Evolutionary conservation across 2,888 invertebrate species (phyloP).

Genomic region (Opisthograptis luteolata): DNA sequence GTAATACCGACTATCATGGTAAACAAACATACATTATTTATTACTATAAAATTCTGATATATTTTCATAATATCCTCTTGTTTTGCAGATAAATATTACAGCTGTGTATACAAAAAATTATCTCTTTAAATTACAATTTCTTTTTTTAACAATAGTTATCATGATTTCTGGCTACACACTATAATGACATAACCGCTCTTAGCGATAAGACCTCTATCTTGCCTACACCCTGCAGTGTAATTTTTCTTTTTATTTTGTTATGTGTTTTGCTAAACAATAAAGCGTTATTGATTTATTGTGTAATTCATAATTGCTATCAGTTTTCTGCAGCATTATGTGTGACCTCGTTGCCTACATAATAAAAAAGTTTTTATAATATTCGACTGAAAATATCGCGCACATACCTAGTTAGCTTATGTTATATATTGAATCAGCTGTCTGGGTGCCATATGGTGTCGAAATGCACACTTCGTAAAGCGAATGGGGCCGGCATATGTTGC

Average conservation of each 20-base stretch:
- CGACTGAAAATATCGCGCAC: slow-evolving; percentile 25
- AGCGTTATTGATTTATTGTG: background rate
- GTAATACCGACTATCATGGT: background rate
- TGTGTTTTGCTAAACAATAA: background rate
- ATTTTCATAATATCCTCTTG: too few relatives aligned
- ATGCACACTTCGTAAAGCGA: slow-evolving; percentile 75
- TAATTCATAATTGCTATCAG: slow-evolving; percentile 15
- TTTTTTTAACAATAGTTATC: too few relatives aligned
- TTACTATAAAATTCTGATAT: too few relatives aligned
- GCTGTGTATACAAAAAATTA: too few relatives aligned
- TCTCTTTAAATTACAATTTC: too few relatives aligned
- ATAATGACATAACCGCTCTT: too few relatives aligned
- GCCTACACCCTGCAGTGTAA: too few relatives aligned
- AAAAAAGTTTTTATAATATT: slow-evolving; percentile 10
- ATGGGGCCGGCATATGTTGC: slow-evolving; percentile 80
- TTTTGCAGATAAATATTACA: too few relatives aligned
- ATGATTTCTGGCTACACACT: too few relatives aligned
- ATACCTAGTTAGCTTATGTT: slow-evolving; percentile 36
- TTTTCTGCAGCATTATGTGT: slow-evolving; percentile 18
- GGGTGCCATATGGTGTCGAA: slow-evolving; percentile 76
- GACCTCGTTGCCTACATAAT: slow-evolving; percentile 35
- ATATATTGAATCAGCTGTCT: slow-evolving; percentile 72
- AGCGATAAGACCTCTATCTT: too few relatives aligned
- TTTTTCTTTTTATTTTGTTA: background rate
- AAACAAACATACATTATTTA: background rate